phyloP scores from a whole-genome alignment of 1,140 invertebrate genomes.

The Antheraea mylitta region DNA sequence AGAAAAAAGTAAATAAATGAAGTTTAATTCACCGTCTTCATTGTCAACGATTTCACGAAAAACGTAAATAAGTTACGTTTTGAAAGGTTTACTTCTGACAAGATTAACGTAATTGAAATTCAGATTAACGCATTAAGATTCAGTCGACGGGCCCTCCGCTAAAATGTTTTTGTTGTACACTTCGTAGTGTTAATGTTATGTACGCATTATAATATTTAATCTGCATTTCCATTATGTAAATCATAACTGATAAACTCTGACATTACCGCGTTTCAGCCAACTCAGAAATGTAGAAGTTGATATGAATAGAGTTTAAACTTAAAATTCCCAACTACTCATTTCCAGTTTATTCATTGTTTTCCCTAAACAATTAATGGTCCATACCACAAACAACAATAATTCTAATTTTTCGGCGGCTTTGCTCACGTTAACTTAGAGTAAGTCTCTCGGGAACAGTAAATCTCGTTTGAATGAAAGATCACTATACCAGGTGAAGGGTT shows the following conservation, averaged over 20 bases:
- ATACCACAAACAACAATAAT: too few relatives aligned
- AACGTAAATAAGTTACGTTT: constrained; percentile 10
- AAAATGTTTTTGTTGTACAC: constrained; percentile 40
- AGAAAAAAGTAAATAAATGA: background rate
- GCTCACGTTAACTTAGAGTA: too few relatives aligned
- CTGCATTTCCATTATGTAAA: background rate
- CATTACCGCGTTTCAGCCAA: background rate
- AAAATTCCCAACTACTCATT: too few relatives aligned
- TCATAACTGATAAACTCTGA: background rate
- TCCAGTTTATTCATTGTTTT: too few relatives aligned
- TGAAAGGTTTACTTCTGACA: constrained; percentile 21
- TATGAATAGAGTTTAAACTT: too few relatives aligned
- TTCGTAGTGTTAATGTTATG: constrained; percentile 5
- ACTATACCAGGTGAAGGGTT: too few relatives aligned
- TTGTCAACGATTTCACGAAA: background rate
- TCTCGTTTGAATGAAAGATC: too few relatives aligned
- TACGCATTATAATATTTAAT: constrained; percentile 2
- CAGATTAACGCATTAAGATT: constrained; percentile 38
- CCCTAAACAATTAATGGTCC: too few relatives aligned
- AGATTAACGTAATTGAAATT: constrained; percentile 33
- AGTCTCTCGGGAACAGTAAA: too few relatives aligned
- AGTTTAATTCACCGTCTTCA: background rate
- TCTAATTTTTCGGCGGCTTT: too few relatives aligned
- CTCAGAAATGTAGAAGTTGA: background rate
- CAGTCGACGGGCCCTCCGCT: constrained; percentile 21